Conservation (phyloP, 30 jellyfish, hydroid and myxozoan species). For the Clytia hemisphaerica region DNA sequence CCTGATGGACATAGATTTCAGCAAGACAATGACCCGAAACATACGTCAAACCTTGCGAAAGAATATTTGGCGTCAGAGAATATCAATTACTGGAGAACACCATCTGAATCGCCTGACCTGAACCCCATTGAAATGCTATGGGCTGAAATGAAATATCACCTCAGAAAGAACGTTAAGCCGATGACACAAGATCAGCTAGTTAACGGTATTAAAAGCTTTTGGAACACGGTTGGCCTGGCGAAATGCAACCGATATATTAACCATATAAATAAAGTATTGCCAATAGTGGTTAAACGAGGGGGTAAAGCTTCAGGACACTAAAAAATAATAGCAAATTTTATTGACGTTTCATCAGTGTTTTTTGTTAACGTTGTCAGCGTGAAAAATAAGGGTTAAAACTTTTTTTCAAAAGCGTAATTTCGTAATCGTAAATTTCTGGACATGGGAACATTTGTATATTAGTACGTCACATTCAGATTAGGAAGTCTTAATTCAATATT, state of each 20-base stretch:
- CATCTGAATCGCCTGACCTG: slow-evolving; percentile 3
- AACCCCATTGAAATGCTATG: slow-evolving; percentile 3
- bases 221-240: not conserved
- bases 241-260: slow-evolving; percentile 4
- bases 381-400: no score
- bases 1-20: slow-evolving; percentile 10
- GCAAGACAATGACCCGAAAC: slow-evolving; percentile 10
- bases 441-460: no score
- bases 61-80: not conserved
- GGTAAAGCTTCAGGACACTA: no score
- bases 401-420: no score
- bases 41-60: not conserved
- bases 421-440: no score
- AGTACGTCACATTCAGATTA: no score
- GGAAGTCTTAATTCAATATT: no score
- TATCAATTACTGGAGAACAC: not conserved
- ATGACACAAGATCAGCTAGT: not conserved
- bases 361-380: no score
- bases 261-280: not conserved
- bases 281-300: not conserved
- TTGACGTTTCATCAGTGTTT: no score
- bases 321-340: no score
- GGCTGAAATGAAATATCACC: not conserved
- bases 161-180: not conserved
- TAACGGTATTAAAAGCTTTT: not conserved